Conservation (phyloP, 2,888 invertebrate species). For the Meteorus cinctellus region DNA sequence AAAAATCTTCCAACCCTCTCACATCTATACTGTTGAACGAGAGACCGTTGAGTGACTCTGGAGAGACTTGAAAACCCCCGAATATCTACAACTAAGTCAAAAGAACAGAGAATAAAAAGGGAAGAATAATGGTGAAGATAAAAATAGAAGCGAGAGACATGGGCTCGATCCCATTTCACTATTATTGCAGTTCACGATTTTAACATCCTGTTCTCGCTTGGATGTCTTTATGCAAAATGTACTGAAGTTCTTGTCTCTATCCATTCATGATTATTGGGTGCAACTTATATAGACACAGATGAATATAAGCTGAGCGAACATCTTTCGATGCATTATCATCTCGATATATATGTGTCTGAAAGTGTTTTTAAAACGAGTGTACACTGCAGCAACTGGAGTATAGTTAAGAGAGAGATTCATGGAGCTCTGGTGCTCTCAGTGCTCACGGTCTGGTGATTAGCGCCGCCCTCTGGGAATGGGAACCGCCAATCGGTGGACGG, state of each 20-base stretch:
- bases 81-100: conserved; percentile 19
- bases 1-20: conserved; percentile 41
- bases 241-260: neutral
- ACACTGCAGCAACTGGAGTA: conserved; percentile 48
- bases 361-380: conserved; percentile 70
- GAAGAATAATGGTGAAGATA: conserved; percentile 18
- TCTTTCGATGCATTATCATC: conserved; percentile 15
- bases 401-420: conserved; percentile 59
- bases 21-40: neutral
- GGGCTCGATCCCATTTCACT: conserved; percentile 61
- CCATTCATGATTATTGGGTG: conserved; percentile 1
- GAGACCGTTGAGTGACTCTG: conserved; percentile 37
- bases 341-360: conserved; percentile 50
- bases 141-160: conserved; percentile 41
- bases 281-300: conserved; percentile 6
- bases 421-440: conserved; percentile 55
- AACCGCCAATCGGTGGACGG: conserved; percentile 72
- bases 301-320: conserved; percentile 45
- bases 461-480: conserved; percentile 72
- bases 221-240: conserved; percentile 20
- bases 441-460: conserved; percentile 73
- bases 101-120: conserved; percentile 21
- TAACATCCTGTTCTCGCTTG: conserved; percentile 61
- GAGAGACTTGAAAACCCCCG: conserved; percentile 27
- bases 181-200: conserved; percentile 63